Conservation (phyloP, 2,888 invertebrate genomes). For the Coenonympha glycerion region DNA sequence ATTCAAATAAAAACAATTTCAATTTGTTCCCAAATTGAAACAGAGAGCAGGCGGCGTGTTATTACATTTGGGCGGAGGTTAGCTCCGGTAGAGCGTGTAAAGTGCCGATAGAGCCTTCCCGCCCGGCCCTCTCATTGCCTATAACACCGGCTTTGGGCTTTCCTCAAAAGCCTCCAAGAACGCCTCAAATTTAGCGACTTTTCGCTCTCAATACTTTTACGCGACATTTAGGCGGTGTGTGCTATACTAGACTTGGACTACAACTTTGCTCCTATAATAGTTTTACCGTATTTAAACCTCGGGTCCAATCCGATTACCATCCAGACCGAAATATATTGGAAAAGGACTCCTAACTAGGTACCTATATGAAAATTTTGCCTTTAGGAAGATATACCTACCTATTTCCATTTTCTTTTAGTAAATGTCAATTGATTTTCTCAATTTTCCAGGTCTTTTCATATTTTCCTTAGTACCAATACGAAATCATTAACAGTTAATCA, state of each 20-base stretch:
- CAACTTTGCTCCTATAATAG: background rate
- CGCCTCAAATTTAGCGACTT: slow-evolving; percentile 74
- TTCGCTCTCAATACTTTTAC: slow-evolving; percentile 70
- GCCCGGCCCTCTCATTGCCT: slow-evolving; percentile 70
- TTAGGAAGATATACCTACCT: too few species aligned
- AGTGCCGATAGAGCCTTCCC: slow-evolving; percentile 71
- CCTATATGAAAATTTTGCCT: too few species aligned
- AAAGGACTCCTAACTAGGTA: too few species aligned
- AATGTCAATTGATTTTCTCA: too few species aligned
- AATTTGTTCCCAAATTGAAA: slow-evolving; percentile 77
- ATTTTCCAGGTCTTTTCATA: too few species aligned
- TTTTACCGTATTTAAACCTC: background rate
- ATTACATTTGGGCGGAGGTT: slow-evolving; percentile 74
- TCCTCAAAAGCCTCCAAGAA: slow-evolving; percentile 70
- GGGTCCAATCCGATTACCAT: too few species aligned
- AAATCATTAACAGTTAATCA: too few species aligned
- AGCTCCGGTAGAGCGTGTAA: slow-evolving; percentile 72
- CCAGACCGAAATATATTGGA: too few species aligned
- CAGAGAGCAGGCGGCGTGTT: slow-evolving; percentile 71
- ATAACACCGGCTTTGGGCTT: slow-evolving; percentile 70
- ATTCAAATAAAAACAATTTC: slow-evolving; percentile 78
- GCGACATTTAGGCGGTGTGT: slow-evolving; percentile 58
- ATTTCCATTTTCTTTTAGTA: too few species aligned
- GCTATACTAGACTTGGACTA: slow-evolving; percentile 28
- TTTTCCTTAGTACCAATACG: too few species aligned